Evolutionary conservation across 2,113 vertebrate species (phyloP), one percentile per base, ranked within the genome.

Genomic region (Quiscalus mexicanus): DNA sequence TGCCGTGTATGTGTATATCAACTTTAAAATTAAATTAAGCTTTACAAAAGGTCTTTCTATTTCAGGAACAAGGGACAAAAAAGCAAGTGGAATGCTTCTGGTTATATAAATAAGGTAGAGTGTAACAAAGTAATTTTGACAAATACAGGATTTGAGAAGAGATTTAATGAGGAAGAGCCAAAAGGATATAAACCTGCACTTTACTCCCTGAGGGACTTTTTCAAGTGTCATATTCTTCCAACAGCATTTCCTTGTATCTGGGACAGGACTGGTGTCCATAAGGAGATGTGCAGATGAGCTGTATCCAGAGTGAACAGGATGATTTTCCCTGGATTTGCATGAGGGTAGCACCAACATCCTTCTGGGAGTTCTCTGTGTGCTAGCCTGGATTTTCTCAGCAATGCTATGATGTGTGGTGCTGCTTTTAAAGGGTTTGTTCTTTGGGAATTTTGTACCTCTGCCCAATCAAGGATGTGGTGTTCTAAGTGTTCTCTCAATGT

Each of bases 1-100:
- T 74, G 14, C 13, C 10, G 8, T 45, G 13, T 9, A 17, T 0
- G 0, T 25, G 19, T 39, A 9, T 23, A 24, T 16, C 5, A 45
- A 19, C 18, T 15, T 68, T 17, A n/a, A 53, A 62, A 25, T 42
- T 39, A 30, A 9, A 28, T 15, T 47, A 23, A 69, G 10, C 5
- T 77, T 76, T 28, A 12, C 3, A 27, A 35, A 39, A 20, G 16
- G 5, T 39, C 12, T 41, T 73, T 44, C 31, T 11, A 13, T 6
- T 31, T 5, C 8, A 39, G 31, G 30, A 50, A 20, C 4, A 16
- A 52, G 37, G 14, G 14, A 37, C 11, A 64, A 49, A 49, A 69
- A 67, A 58, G 8, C 15, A 50, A 27, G 27, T 21, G 20, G 10
- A 19, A 30, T 33, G 20, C 15, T 79, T 50, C 6, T 56, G 37